Conservation (phyloP, 2,888 invertebrate species). For the Girardia tigrina region DNA sequence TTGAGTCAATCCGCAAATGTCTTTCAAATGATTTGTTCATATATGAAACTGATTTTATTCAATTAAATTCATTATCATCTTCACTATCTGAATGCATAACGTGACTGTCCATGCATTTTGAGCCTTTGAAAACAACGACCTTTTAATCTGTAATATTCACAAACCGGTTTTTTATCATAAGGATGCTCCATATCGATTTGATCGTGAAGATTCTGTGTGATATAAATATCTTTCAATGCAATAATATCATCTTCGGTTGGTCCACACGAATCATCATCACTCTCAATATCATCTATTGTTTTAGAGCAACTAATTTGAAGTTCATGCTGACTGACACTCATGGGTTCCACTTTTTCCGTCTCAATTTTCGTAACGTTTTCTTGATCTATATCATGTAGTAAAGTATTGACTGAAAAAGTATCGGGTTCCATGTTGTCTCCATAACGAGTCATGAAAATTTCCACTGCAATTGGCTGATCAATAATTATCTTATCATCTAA, state of each 20-base stretch:
- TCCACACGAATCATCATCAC: background rate
- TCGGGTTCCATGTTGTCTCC: background rate
- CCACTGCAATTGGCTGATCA: background rate
- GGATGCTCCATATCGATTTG: background rate
- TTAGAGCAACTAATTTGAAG: background rate
- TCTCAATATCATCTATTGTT: background rate
- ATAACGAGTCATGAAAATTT: background rate
- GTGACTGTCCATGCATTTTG: background rate
- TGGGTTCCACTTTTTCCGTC: background rate
- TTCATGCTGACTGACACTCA: background rate
- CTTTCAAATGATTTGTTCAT: background rate
- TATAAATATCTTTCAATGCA: background rate
- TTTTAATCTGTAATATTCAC: background rate
- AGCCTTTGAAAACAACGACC: background rate
- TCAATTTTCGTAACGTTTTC: background rate
- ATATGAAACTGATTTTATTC: background rate
- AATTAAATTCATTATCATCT: background rate
- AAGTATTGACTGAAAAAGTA: background rate
- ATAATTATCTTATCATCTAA: background rate
- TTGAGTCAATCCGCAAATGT: background rate
- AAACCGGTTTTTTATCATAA: slow-evolving; percentile 2
- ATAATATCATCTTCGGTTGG: background rate
- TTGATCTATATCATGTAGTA: background rate
- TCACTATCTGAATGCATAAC: background rate
- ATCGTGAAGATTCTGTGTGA: background rate